phyloP scores from a whole-genome alignment of 2,888 invertebrate species.

The Drosophila multiciliata region DNA sequence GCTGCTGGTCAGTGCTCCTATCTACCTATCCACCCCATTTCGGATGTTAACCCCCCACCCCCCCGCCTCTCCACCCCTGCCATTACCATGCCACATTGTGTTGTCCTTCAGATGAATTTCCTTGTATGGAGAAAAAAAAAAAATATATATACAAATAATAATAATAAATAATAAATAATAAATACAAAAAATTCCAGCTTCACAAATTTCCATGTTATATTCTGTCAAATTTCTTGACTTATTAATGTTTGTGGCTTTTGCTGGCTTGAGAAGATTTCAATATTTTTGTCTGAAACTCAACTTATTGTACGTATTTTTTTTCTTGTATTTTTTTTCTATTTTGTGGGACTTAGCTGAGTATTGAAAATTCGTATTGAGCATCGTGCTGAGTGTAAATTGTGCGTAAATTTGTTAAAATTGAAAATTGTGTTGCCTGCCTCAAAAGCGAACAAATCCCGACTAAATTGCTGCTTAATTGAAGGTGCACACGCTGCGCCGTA shows the following conservation, averaged over 20 bases:
- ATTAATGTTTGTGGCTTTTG: neutral
- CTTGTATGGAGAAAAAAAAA: slow-evolving; percentile 26
- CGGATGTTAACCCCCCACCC: neutral
- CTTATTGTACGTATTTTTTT: neutral
- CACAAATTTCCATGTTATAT: slow-evolving; percentile 31
- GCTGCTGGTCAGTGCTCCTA: slow-evolving; percentile 49
- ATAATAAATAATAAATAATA: neutral
- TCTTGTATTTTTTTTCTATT: neutral
- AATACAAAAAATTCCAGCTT: neutral
- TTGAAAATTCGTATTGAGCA: neutral
- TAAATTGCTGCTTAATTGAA: slow-evolving; percentile 50
- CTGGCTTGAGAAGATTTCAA: neutral
- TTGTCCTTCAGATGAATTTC: slow-evolving; percentile 31
- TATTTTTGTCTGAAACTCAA: neutral
- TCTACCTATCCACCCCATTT: slow-evolving; percentile 6
- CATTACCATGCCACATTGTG: slow-evolving; percentile 14
- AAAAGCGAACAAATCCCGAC: slow-evolving; percentile 12
- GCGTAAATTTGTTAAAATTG: slow-evolving; percentile 4
- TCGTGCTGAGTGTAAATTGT: slow-evolving; percentile 4
- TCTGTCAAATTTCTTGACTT: slow-evolving; percentile 27
- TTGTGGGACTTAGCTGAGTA: slow-evolving; percentile 19
- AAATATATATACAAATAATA: slow-evolving; percentile 7
- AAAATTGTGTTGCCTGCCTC: slow-evolving; percentile 34
- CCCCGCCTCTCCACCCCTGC: neutral
- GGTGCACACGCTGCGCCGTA: slow-evolving; percentile 25